Evolutionary conservation across 2,797 vertebrate species (phyloP).

Genomic region (Spheniscus humboldti): DNA sequence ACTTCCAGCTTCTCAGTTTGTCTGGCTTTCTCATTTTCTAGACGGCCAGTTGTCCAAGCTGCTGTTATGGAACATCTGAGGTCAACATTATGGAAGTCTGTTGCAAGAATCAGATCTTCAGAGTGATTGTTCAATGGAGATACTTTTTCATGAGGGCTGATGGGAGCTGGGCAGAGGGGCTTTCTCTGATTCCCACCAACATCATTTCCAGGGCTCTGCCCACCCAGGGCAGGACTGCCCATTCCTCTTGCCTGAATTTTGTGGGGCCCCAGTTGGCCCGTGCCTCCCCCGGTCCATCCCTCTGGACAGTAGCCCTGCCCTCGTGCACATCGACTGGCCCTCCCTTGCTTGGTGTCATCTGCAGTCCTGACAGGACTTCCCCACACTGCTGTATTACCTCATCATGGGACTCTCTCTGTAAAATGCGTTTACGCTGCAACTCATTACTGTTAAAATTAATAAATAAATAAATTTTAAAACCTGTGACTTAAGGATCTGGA

Average conservation of each 20-base stretch:
- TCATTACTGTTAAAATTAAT: neutral
- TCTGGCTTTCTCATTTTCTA: neutral
- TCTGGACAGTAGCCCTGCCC: neutral
- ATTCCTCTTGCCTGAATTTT: neutral
- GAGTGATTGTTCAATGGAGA: neutral
- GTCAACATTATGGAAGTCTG: neutral
- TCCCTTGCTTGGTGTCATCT: neutral
- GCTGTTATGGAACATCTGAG: neutral
- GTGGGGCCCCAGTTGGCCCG: too few species aligned
- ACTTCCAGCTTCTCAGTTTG: neutral
- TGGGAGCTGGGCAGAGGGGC: neutral
- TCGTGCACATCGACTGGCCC: rapidly evolving
- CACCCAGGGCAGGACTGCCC: neutral
- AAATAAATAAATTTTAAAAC: neutral
- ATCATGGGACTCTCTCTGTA: neutral
- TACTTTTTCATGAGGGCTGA: neutral
- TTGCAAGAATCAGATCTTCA: neutral
- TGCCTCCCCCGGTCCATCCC: too few species aligned
- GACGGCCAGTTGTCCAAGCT: neutral
- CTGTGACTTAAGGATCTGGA: neutral
- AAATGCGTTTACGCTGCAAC: neutral
- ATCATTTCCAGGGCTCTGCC: neutral
- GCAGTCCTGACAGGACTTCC: neutral
- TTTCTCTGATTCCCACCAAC: neutral
- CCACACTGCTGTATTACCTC: neutral